Evolutionary conservation across 2,797 vertebrate genomes (phyloP).

Genomic region (Mormyrops attenuatus): DNA sequence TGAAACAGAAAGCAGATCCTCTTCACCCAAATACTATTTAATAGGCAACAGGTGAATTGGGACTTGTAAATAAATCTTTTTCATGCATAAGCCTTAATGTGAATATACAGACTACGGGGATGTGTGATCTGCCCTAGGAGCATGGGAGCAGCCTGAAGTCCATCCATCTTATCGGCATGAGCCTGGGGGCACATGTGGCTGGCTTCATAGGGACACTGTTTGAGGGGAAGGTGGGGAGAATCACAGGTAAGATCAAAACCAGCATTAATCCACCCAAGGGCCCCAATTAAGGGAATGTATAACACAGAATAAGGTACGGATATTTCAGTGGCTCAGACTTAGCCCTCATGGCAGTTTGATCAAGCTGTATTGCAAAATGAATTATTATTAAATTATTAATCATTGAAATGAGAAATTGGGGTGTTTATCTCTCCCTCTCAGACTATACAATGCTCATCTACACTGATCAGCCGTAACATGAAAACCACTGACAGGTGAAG

Average conservation of each 20-base stretch:
- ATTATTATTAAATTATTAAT: background rate
- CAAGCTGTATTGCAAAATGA: background rate
- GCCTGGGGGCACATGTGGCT: constrained; percentile 83
- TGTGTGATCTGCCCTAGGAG: constrained; percentile 48
- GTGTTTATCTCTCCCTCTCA: background rate
- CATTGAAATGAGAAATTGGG: background rate
- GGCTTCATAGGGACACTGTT: constrained; percentile 85
- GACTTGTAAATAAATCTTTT: background rate
- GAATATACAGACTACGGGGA: background rate
- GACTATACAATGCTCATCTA: background rate
- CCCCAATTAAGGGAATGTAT: background rate
- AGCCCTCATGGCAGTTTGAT: background rate
- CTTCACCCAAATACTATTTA: background rate
- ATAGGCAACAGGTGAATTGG: background rate
- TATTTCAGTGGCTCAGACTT: background rate
- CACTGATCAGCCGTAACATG: background rate
- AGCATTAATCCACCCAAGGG: background rate
- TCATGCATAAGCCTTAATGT: background rate
- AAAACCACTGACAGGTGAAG: background rate
- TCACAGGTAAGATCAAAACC: constrained; percentile 73
- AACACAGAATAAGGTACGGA: background rate
- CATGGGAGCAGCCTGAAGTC: constrained; percentile 68
- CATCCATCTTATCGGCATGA: constrained; percentile 88
- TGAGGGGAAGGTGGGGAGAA: constrained; percentile 75
- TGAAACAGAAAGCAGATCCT: background rate